Conservation (phyloP, 2,113 vertebrate species). For the Eupsittula cactorum region DNA sequence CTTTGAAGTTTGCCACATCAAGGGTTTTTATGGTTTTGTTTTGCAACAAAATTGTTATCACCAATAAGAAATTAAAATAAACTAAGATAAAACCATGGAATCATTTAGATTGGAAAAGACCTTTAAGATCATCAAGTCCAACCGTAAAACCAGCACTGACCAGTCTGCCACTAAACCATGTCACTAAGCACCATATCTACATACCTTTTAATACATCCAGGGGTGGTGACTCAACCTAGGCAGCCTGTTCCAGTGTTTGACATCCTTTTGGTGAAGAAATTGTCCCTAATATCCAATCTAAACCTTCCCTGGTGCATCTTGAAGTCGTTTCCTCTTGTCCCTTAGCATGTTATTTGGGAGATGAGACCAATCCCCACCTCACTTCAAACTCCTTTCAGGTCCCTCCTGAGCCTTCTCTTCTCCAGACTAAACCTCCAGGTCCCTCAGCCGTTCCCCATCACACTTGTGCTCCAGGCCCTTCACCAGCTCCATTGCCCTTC, state of each 20-base stretch:
- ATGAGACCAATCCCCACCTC: neutral
- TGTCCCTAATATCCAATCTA: neutral
- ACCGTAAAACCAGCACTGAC: neutral
- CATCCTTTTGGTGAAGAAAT: neutral
- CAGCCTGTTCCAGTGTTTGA: neutral
- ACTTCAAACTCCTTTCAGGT: neutral
- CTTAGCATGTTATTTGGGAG: neutral
- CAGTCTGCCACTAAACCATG: neutral
- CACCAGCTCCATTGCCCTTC: neutral
- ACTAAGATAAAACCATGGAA: neutral
- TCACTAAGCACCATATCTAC: neutral
- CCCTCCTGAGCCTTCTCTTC: neutral
- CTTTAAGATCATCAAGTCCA: neutral
- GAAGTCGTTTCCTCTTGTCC: neutral
- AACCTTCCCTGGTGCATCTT: neutral
- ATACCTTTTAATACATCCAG: neutral
- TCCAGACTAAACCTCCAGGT: neutral
- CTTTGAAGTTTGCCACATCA: neutral
- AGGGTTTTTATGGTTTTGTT: neutral
- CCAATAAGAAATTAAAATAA: neutral
- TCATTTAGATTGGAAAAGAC: neutral
- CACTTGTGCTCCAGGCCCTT: neutral
- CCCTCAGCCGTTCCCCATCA: neutral
- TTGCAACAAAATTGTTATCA: neutral
- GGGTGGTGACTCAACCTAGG: neutral